These are phyloP conservation scores for Macropus fuliginosus DNA, from an alignment of 2,797 vertebrate species.

Conservation along the genomic window DNA sequence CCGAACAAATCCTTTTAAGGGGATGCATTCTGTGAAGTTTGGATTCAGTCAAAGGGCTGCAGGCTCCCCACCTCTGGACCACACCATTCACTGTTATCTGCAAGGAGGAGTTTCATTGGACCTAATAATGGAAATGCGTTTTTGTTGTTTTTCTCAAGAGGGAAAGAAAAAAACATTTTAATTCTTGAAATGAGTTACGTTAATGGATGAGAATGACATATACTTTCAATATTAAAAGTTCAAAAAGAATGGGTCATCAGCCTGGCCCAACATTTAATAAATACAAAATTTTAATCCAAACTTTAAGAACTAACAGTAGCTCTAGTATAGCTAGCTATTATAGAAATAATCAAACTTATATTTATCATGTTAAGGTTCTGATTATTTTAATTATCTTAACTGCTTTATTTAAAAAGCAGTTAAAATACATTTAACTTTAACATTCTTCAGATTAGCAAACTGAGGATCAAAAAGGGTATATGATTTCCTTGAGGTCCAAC, in stretches of 20 bases:
- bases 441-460: neutral
- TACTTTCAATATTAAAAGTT: conserved; percentile 16
- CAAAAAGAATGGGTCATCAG: conserved; percentile 17
- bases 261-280: neutral
- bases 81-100: neutral
- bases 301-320: neutral
- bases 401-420: neutral
- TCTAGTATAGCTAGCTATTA: neutral
- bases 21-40: too few relatives aligned
- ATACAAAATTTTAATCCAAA: conserved; percentile 19
- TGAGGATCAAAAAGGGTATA: neutral
- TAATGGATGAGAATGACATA: neutral
- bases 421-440: neutral
- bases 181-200: conserved; percentile 12
- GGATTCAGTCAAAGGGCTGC: too few relatives aligned
- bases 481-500: neutral
- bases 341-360: too few relatives aligned
- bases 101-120: neutral
- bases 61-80: neutral
- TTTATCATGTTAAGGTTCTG: neutral
- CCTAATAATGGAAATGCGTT: neutral
- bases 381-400: neutral
- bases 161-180: neutral
- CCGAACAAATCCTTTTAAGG: too few relatives aligned
- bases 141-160: neutral